phyloP scores from a whole-genome alignment of 2,888 invertebrate genomes.

The Acleris sparsana region DNA sequence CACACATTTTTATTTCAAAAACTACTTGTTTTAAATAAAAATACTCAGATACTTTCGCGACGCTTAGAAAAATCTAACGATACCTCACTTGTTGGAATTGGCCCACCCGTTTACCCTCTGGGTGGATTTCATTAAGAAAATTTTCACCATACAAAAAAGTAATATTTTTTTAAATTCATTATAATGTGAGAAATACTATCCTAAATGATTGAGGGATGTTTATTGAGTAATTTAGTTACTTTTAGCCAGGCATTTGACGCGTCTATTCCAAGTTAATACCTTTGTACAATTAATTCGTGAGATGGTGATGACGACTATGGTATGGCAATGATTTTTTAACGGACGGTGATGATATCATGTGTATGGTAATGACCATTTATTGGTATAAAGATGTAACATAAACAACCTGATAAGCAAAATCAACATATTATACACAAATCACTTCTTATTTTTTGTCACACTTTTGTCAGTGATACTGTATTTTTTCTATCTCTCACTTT shows the following conservation, averaged over 20 bases:
- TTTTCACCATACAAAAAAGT: too few species aligned
- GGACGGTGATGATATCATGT: conserved; percentile 8
- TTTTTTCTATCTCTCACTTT: background rate
- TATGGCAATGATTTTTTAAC: conserved; percentile 2
- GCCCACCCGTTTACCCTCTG: too few species aligned
- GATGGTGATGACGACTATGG: conserved; percentile 5
- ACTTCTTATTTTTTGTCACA: background rate
- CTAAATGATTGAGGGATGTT: conserved; percentile 1
- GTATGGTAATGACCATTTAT: conserved; percentile 5
- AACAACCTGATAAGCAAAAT: conserved; percentile 3
- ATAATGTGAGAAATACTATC: background rate
- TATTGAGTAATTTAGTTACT: conserved; percentile 1
- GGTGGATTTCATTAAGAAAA: too few species aligned
- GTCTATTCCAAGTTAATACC: background rate
- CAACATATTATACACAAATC: too few species aligned
- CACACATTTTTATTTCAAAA: too few species aligned
- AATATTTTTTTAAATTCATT: too few species aligned
- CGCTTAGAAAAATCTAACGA: too few species aligned
- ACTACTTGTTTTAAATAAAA: too few species aligned
- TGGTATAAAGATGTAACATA: conserved; percentile 2
- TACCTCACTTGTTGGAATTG: too few species aligned
- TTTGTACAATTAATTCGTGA: background rate
- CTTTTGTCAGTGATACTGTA: too few species aligned
- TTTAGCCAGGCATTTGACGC: conserved; percentile 4
- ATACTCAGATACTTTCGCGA: too few species aligned